Evolutionary conservation across 2,888 invertebrate genomes (phyloP), one percentile per base, ranked within the genome.

Genomic region (Tyria jacobaeae): DNA sequence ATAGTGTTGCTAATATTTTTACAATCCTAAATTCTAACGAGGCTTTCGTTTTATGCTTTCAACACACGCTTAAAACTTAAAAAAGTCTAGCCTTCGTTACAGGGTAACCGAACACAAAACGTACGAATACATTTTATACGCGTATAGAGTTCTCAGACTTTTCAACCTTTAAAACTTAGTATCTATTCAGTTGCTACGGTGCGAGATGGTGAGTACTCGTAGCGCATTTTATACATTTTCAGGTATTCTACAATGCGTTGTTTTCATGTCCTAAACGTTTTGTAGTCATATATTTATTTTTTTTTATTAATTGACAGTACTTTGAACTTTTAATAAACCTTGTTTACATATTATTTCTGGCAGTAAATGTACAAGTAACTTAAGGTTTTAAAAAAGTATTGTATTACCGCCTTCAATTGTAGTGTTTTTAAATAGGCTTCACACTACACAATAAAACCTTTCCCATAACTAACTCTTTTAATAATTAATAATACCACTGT

Each of bases 111-210:
- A 64, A 64, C 71, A 68, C 66, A 73, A 80, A 83, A 85, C 79
- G n/a, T 53, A 71, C 66, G 68, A 64, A 71, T 57, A 70, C 70
- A 77, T 44, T 84, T 81, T 83, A 79, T 81, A 77, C 78, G 80
- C 79, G 79, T 79, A 72, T 74, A 70, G 68, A 65, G 74, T 71
- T 77, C 78, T 70, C 71, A 72, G 67, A 79, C 81, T 69, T 82
- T 86, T 84, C 82, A 84, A 80, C 73, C 80, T 82, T 78, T 78
- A 75, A 70, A 79, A 66, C 68, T 63, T 71, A 84, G 79, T 79
- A 78, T 71, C 78, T 79, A 79, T 85, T 85, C 85, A 85, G 68
- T 74, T 75, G 73, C 73, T 78, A 81, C 57, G 71, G 70, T 61
- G 72, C 67, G 70, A 79, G 70, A 71, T 70, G 57, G 74, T 64